phyloP scores from a whole-genome alignment of 1,140 invertebrate species.

The Cephus cinctus region DNA sequence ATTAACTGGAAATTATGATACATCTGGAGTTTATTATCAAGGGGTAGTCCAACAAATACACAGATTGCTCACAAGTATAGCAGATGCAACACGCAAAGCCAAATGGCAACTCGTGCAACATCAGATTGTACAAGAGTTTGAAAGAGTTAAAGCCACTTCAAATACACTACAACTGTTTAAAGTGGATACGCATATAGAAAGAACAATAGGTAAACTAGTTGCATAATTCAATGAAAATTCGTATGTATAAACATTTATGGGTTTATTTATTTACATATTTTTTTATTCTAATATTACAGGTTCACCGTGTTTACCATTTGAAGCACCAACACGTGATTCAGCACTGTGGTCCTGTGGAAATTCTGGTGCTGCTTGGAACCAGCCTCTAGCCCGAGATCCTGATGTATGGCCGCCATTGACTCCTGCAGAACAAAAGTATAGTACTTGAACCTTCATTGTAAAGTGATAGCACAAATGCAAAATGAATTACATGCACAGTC shows the following conservation, averaged over 20 bases:
- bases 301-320: conserved; percentile 53
- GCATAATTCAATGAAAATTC: conserved; percentile 1
- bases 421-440: conserved; percentile 77
- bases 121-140: conserved; percentile 86
- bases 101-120: conserved; percentile 93
- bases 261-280: neutral
- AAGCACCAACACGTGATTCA: conserved; percentile 63
- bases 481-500: conserved; percentile 30
- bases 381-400: conserved; percentile 74
- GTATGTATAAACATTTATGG: neutral
- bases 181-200: conserved; percentile 58
- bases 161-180: conserved; percentile 68
- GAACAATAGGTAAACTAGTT: conserved; percentile 43
- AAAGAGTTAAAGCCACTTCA: conserved; percentile 82
- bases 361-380: conserved; percentile 66
- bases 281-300: conserved; percentile 24
- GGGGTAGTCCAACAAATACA: conserved; percentile 90
- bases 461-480: conserved; percentile 36
- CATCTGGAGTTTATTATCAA: conserved; percentile 92
- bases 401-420: conserved; percentile 91
- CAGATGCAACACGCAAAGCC: conserved; percentile 74
- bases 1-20: conserved; percentile 93
- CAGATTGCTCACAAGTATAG: conserved; percentile 76
- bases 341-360: conserved; percentile 44
- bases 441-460: too few relatives aligned